Base-by-base conservation (phyloP, 1,140 invertebrate genomes). In the Bombus superbus region DNA sequence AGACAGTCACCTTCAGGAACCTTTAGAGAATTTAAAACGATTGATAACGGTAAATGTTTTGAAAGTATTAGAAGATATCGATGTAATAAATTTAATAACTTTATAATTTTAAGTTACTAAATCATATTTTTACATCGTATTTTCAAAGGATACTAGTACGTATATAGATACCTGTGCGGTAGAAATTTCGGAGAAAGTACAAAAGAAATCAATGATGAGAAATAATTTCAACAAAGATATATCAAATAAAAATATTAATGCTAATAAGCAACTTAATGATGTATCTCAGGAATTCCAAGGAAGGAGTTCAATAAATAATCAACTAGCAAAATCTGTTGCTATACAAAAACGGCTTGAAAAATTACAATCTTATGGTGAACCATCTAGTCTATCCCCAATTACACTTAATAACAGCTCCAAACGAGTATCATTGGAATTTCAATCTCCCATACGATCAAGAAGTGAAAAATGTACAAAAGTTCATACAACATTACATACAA, bases 321-420 rank as follows among this genome's bases (percentile, higher is more conserved):
- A 44, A 72, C 64, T 76, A 13, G 57, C 72, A 25, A 68, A 87
- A 68, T 91, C 88, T 15, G 57, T 72, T 38, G 85, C 87, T n/a
- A 83, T 92, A 35, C 86, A 91, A 69, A 92, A 87, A 13, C 90
- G 92, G 15, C 44, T 95, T 6, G 94, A 94, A 57, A 94, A 86
- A 86, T 88, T 95, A 1, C 85, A 90, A 44, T 81, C 83, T 15
- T 95, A 94, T 44, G 94, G 91, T 6, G 90, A 94, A 75, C 86
- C 94, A 15, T 90, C 92, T 8, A 80, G 91, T 47, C 59, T 94
- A 13, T 94, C 95, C 32, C 93, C 94, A 0, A 81, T 95, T 25
- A 28, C 69, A 6, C n/a, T 90, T 4, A 92, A 83, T 9, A 88
- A 89, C 35, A 90, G 86, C 18, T 93, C 92, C 1, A 90, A 73